These are phyloP conservation scores for Myxocyprinus asiaticus DNA, from an alignment of 2,113 vertebrate genomes.

Conservation along the genomic window DNA sequence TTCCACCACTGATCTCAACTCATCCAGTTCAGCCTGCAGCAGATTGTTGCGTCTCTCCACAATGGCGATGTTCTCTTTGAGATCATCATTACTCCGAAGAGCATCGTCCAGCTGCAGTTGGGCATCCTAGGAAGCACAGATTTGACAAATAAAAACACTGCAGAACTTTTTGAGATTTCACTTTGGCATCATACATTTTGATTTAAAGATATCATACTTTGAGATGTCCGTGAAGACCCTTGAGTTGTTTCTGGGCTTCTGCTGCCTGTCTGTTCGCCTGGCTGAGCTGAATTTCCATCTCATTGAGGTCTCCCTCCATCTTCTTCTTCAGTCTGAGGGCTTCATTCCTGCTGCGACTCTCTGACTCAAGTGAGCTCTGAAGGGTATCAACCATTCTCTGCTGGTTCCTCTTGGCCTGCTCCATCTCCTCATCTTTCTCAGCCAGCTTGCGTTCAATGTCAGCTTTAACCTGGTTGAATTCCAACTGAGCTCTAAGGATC, in stretches of 20 bases:
- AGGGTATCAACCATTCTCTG: conserved; percentile 80
- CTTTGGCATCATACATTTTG: too few species aligned
- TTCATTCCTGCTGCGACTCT: conserved; percentile 87
- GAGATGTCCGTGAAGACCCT: conserved; percentile 68
- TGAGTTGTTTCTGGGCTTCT: conserved; percentile 80
- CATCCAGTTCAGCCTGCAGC: conserved; percentile 75
- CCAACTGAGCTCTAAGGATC: conserved; percentile 85
- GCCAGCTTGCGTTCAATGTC: conserved; percentile 83
- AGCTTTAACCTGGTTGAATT: conserved; percentile 84
- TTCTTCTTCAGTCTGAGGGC: conserved; percentile 79
- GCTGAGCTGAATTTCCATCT: conserved; percentile 77
- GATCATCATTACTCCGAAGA: conserved; percentile 66
- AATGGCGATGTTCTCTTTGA: conserved; percentile 77
- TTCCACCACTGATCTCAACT: conserved; percentile 71
- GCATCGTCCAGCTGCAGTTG: conserved; percentile 73
- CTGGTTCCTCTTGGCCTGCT: conserved; percentile 86
- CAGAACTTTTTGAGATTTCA: neutral
- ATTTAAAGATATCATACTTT: conserved; percentile 64
- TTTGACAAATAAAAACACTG: neutral
- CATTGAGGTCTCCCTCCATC: conserved; percentile 77
- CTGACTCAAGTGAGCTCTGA: conserved; percentile 86
- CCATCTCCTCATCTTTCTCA: conserved; percentile 90
- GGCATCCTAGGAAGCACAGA: conserved; percentile 61
- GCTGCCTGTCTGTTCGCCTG: conserved; percentile 76
- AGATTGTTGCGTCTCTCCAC: conserved; percentile 73